Conservation (phyloP, 2,113 vertebrate genomes). For the Pterophyllum scalare region DNA sequence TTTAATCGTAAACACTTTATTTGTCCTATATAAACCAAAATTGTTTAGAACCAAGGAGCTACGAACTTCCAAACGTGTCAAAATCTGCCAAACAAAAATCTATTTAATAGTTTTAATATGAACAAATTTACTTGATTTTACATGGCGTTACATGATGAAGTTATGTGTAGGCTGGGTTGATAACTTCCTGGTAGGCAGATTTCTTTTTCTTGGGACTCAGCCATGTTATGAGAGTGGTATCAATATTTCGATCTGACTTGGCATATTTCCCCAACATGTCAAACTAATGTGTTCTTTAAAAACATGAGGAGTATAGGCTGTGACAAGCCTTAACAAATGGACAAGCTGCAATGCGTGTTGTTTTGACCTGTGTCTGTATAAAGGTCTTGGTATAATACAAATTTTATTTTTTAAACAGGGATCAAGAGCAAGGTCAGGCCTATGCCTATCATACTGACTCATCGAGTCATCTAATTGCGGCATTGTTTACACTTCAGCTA, state of each 20-base stretch:
- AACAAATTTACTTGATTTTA: background rate
- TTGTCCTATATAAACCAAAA: background rate
- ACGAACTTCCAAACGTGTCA: too few relatives aligned
- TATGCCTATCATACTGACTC: too few relatives aligned
- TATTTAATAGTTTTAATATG: background rate
- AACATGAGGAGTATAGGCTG: background rate
- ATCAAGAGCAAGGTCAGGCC: background rate
- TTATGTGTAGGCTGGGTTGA: background rate
- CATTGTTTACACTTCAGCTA: background rate
- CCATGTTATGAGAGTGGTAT: background rate
- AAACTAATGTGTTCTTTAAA: background rate
- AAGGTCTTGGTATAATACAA: slow-evolving; percentile 22
- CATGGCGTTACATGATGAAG: background rate
- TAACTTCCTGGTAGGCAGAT: slow-evolving; percentile 7
- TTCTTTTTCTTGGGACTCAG: slow-evolving; percentile 1
- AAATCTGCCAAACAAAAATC: too few relatives aligned
- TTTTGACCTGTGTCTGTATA: background rate
- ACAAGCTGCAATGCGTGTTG: background rate
- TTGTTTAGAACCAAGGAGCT: too few relatives aligned
- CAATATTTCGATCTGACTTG: slow-evolving; percentile 3
- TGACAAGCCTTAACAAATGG: background rate
- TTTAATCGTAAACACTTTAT: background rate
- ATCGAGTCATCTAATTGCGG: background rate
- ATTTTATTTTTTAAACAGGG: background rate
- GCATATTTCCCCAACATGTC: background rate